These are phyloP conservation scores for Aradophagus sp. DNA, from an alignment of 1,140 invertebrate genomes.

Conservation along the genomic window DNA sequence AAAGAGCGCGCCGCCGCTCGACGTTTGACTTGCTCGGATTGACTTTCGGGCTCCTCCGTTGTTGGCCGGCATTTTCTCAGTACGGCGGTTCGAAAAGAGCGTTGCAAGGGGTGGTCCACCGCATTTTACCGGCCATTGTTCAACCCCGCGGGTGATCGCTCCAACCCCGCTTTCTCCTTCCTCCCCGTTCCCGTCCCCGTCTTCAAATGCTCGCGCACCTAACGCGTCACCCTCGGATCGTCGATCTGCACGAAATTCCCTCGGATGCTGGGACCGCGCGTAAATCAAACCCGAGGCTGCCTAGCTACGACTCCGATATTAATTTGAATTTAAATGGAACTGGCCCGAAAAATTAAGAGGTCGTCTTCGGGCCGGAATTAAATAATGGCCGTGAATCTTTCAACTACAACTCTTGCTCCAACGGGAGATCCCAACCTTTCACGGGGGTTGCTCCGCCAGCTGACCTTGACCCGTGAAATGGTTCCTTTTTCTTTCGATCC, in stretches of 20 bases:
- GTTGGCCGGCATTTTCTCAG: conserved; percentile 33
- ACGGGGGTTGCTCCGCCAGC: conserved; percentile 6
- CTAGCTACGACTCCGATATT: conserved; percentile 48
- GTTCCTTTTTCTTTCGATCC: background rate
- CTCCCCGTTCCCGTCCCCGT: background rate
- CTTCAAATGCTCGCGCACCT: conserved; percentile 5
- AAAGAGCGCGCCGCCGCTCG: conserved; percentile 51
- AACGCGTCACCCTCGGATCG: conserved; percentile 38
- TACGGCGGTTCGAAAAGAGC: conserved; percentile 58
- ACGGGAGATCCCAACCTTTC: conserved; percentile 11
- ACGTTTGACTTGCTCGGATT: conserved; percentile 66
- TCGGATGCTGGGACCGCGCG: conserved; percentile 20
- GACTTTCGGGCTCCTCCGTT: conserved; percentile 56
- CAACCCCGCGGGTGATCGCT: conserved; percentile 66
- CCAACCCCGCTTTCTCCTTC: conserved; percentile 52
- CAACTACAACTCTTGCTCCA: conserved; percentile 20
- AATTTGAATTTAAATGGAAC: conserved; percentile 63
- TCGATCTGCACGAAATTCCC: conserved; percentile 26
- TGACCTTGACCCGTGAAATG: conserved; percentile 31
- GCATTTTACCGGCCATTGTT: conserved; percentile 70
- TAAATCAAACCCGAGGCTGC: conserved; percentile 52
- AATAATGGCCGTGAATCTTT: conserved; percentile 53
- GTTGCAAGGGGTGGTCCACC: conserved; percentile 68
- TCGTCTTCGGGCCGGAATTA: conserved; percentile 50
- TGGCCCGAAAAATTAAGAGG: conserved; percentile 62